phyloP scores from a whole-genome alignment of 2,797 vertebrate genomes.

The Phyllotis vaccarum region DNA sequence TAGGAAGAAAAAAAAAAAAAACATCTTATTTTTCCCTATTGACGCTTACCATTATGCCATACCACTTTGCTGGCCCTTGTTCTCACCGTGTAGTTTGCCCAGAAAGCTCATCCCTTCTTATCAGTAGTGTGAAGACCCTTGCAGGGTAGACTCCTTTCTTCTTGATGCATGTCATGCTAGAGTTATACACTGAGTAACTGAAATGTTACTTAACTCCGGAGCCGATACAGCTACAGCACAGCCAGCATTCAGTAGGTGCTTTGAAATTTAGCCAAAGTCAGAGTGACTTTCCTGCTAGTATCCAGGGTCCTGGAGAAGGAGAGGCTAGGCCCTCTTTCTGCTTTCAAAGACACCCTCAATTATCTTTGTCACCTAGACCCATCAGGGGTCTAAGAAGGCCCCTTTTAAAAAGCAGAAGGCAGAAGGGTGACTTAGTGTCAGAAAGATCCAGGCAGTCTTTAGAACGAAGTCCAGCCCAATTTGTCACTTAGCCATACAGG shows the following conservation, averaged over 20 bases:
- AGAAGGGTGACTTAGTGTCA: neutral
- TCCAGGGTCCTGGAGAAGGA: neutral
- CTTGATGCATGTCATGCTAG: neutral
- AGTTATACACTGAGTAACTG: neutral
- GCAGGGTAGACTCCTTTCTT: neutral
- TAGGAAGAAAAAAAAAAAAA: neutral
- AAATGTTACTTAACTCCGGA: neutral
- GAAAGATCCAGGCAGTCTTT: neutral
- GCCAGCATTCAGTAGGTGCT: neutral
- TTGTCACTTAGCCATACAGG: neutral
- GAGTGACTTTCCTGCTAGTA: neutral
- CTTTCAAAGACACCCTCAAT: neutral
- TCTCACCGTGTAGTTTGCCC: neutral
- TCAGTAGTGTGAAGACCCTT: neutral
- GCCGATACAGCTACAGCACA: neutral
- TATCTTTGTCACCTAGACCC: neutral
- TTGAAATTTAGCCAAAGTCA: neutral
- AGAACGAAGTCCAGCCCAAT: neutral
- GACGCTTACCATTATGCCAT: accelerated
- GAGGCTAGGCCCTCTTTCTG: neutral
- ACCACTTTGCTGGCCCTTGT: neutral
- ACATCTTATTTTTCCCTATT: neutral
- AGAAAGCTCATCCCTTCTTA: neutral
- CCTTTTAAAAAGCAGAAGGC: constrained; percentile 25
- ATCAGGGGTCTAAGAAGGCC: neutral